Conservation (phyloP, 1,140 invertebrate genomes). For the Atta texana region DNA sequence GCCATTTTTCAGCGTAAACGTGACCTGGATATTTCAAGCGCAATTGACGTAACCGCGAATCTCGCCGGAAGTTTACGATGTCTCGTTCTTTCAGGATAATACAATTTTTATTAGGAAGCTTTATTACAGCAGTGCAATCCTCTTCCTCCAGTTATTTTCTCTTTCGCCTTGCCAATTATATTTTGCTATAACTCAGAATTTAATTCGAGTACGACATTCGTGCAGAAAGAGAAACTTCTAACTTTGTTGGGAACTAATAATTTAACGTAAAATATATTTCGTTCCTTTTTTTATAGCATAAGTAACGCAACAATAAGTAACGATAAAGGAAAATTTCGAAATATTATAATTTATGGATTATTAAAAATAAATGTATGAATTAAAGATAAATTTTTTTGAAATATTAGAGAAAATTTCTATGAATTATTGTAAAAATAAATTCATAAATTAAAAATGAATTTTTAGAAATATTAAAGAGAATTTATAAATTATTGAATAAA, state of each 20-base stretch:
- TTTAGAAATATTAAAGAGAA: background rate
- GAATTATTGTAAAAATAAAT: background rate
- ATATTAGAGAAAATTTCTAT: too few species aligned
- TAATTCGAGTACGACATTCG: slow-evolving; percentile 22
- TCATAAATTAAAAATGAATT: background rate
- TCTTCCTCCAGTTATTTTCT: slow-evolving; percentile 31
- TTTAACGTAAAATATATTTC: background rate
- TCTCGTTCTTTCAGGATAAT: slow-evolving; percentile 39
- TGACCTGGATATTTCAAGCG: slow-evolving; percentile 27
- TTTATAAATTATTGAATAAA: background rate
- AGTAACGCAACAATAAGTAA: background rate
- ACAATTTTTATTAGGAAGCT: slow-evolving; percentile 44
- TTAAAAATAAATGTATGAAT: background rate
- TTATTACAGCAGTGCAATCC: slow-evolving; percentile 12
- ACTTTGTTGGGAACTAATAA: background rate
- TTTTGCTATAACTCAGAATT: slow-evolving; percentile 28
- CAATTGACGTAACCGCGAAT: slow-evolving; percentile 36
- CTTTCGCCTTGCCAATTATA: slow-evolving; percentile 43
- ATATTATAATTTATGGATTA: background rate
- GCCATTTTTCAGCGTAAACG: slow-evolving; percentile 12
- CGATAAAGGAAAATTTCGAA: background rate
- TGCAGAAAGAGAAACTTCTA: slow-evolving; percentile 12
- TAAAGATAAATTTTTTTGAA: background rate
- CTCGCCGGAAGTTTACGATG: slow-evolving; percentile 51
- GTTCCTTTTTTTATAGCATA: background rate